These are phyloP conservation scores for Dicaeum eximium DNA, from an alignment of 2,113 vertebrate genomes.

Conservation along the genomic window DNA sequence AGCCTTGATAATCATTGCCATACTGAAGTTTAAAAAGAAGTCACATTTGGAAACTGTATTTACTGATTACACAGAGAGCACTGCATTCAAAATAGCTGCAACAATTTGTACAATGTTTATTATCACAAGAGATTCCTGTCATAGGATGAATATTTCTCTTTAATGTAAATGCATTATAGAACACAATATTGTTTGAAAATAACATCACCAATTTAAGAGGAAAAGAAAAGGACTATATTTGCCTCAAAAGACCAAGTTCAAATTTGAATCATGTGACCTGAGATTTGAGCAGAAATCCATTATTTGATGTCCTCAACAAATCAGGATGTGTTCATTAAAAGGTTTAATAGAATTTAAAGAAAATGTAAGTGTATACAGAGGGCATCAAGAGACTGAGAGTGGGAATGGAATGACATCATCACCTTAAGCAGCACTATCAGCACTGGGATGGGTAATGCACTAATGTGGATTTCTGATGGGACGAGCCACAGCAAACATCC, in stretches of 20 bases:
- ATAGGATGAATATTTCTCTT: neutral
- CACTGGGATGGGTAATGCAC: neutral
- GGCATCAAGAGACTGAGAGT: neutral
- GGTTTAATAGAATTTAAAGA: neutral
- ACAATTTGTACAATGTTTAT: neutral
- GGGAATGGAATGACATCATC: neutral
- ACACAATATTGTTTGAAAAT: neutral
- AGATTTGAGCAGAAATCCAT: neutral
- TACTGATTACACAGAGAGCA: neutral
- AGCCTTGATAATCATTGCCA: neutral
- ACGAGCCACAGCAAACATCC: neutral
- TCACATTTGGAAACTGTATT: neutral
- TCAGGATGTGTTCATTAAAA: neutral
- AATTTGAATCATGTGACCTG: neutral
- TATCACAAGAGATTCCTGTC: neutral
- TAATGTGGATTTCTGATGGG: neutral
- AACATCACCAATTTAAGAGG: neutral
- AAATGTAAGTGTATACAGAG: neutral
- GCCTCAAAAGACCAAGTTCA: neutral
- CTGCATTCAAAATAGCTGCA: constrained; percentile 1
- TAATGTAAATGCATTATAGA: neutral
- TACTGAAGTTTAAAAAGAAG: neutral
- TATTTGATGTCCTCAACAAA: neutral
- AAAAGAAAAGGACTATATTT: neutral
- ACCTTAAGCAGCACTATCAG: neutral